Base-by-base conservation (phyloP, 2,113 vertebrate species). In the Stictonetta naevosa region DNA sequence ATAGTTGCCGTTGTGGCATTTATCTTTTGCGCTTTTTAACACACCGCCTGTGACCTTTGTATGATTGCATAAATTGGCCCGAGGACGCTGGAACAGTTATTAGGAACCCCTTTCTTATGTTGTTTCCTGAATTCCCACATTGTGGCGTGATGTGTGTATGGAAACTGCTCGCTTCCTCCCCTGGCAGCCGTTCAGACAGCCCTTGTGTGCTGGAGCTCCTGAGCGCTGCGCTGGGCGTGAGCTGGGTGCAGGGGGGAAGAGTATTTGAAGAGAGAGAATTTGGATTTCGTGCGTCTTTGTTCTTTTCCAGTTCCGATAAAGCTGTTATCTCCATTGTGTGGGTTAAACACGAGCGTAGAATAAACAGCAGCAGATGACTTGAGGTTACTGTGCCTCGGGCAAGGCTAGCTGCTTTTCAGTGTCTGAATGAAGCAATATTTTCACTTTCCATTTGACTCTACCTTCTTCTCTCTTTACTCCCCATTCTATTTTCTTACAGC, bases 111-210 rank as follows among this genome's bases (percentile, higher is more conserved):
- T 96, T 97, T 95, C 95, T 96, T 90, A 86, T 95, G 96, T 60
- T 73, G 91, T 96, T 97, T 97, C 97, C 96, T 97, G 96, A 95
- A 95, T 96, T 96, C 95, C 93, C 95, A 96, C 96, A 86, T 95
- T 96, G 94, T 94, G 93, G 96, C 69, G 86, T 95, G 96, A 95
- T 97, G 96, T 97, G 91, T 95, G 96, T 92, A 31, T 96, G 95
- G 97, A 97, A 97, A 95, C 86, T 74, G 90, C 95, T 95, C 0
- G 52, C 82, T 97, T 97, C 97, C 95, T 97, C 91, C 7, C 0
- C 92, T 95, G 95, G 96, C 95, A 89, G 91, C 85, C 13, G 8
- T 88, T 95, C 93, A 91, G 86, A 71, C 22, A 50, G 68, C 31
- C 77, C 8, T 33, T 92, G 91, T 68, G 74, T 33, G 71, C 89